Evolutionary conservation across 2,113 vertebrate genomes (phyloP).

Genomic region (Paradisaea rubra): DNA sequence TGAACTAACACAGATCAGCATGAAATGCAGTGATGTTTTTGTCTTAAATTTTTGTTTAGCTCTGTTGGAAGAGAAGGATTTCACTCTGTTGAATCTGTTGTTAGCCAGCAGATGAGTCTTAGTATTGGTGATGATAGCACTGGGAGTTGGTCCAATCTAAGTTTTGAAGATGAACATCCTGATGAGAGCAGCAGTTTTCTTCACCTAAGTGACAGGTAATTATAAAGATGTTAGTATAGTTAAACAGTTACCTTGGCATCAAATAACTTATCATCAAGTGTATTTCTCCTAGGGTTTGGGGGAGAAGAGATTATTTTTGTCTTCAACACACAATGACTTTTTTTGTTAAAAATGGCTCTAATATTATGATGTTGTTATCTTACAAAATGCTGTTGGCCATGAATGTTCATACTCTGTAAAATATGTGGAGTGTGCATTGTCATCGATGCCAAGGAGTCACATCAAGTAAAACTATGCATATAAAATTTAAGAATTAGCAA

Average conservation of each 20-base stretch:
- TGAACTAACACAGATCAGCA: background rate
- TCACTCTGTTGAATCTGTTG: constrained; percentile 78
- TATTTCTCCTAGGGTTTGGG: background rate
- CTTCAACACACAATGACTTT: background rate
- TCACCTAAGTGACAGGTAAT: constrained; percentile 96
- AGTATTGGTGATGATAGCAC: constrained; percentile 94
- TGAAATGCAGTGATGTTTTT: background rate
- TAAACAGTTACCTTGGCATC: background rate
- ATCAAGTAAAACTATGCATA: background rate
- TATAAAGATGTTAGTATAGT: background rate
- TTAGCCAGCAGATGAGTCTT: constrained; percentile 87
- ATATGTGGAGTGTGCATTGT: background rate
- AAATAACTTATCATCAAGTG: background rate
- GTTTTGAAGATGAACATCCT: constrained; percentile 94
- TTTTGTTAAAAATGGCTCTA: background rate
- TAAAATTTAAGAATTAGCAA: background rate
- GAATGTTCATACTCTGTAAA: background rate
- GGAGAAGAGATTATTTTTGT: background rate
- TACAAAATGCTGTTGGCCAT: background rate
- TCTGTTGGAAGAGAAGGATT: constrained; percentile 78
- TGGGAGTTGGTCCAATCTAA: constrained; percentile 97
- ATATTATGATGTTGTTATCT: background rate
- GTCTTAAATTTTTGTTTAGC: constrained; percentile 66
- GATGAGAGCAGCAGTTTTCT: constrained; percentile 98
- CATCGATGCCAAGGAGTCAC: background rate